Evolutionary conservation across 2,113 vertebrate genomes (phyloP).

Genomic region (Amblyornis subalaris): DNA sequence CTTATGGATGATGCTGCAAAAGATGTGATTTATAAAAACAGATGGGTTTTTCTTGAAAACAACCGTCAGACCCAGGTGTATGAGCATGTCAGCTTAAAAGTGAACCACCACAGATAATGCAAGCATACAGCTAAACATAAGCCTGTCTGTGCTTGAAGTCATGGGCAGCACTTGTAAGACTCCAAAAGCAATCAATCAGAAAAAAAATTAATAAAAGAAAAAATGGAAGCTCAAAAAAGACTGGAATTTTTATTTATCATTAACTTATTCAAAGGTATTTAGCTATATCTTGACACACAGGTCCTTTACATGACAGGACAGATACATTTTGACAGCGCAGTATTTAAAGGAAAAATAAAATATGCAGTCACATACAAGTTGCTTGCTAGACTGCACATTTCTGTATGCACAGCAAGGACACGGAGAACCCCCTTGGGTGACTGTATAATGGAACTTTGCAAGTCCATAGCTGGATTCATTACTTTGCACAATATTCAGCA

Average conservation of each 20-base stretch:
- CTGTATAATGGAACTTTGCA: constrained; percentile 33
- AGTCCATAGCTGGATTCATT: constrained; percentile 32
- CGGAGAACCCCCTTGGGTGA: constrained; percentile 49
- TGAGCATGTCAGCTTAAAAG: neutral
- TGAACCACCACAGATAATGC: neutral
- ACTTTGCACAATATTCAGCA: constrained; percentile 21
- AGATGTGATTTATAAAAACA: neutral
- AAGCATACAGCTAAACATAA: neutral
- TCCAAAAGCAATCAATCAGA: neutral
- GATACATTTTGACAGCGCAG: neutral
- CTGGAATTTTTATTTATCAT: neutral
- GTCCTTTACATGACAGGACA: neutral
- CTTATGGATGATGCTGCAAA: neutral
- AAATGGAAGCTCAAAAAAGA: neutral
- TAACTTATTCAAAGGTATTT: neutral
- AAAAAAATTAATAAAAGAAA: neutral
- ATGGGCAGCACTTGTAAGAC: neutral
- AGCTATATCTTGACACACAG: neutral
- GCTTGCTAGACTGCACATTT: constrained; percentile 37
- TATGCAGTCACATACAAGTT: constrained; percentile 33
- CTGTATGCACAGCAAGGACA: constrained; percentile 22
- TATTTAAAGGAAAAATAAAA: constrained; percentile 39
- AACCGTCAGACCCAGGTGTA: neutral
- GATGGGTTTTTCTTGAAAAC: neutral
- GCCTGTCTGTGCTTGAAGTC: neutral